Conservation (phyloP, 2,113 vertebrate genomes). For the Neotragus pygmaeus region DNA sequence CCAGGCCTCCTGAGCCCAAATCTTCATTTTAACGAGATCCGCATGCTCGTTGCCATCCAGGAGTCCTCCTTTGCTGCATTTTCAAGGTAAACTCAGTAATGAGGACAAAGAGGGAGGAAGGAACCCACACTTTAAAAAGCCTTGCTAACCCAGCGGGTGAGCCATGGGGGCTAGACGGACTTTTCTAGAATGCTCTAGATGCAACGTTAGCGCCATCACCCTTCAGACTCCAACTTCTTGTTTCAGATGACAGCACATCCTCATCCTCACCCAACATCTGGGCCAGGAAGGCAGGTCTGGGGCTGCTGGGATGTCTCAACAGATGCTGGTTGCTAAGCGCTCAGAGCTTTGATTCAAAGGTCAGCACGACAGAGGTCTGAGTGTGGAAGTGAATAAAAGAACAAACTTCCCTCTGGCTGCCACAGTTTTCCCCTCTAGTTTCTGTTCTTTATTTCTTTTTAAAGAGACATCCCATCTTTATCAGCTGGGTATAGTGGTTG, state of each 20-base stretch:
- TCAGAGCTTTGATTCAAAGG: not conserved
- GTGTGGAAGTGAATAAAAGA: conserved; percentile 10
- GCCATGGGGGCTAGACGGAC: not conserved
- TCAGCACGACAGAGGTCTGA: not conserved
- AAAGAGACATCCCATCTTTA: conserved; percentile 4
- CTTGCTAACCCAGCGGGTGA: not conserved
- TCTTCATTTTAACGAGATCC: not conserved
- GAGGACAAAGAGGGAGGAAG: not conserved
- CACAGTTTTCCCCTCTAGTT: conserved; percentile 23
- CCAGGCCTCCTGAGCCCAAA: not conserved
- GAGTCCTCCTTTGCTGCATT: not conserved
- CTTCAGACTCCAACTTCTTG: not conserved
- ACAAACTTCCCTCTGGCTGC: conserved; percentile 23
- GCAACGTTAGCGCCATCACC: fast-evolving
- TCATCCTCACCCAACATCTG: too few species aligned
- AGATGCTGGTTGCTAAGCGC: not conserved
- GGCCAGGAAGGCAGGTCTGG: not conserved
- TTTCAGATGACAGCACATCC: not conserved
- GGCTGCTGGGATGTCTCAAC: not conserved
- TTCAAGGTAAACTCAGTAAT: not conserved
- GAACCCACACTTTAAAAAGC: not conserved
- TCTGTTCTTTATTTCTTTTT: conserved; percentile 67
- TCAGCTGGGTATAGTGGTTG: not conserved
- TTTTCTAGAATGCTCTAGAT: not conserved
- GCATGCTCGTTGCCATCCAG: fast-evolving